Percentiles rank a stretch among this genome's conserved stretches.
Evolutionary conservation across 53 echinoderm and acorn worm species (phyloP).

Genomic region (Actinopyga echinites): DNA sequence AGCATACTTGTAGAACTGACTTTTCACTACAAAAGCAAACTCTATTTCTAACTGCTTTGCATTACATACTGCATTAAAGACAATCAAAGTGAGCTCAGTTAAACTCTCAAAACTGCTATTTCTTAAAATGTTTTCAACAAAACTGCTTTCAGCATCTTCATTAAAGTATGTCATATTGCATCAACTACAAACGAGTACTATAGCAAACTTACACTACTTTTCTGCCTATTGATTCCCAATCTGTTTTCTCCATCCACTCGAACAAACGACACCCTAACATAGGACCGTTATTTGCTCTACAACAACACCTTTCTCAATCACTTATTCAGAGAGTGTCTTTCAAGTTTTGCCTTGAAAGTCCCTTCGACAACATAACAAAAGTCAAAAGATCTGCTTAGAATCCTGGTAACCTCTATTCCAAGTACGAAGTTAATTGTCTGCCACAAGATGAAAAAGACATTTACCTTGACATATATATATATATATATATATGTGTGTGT

Average conservation of each 20-base stretch:
- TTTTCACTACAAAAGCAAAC: neutral
- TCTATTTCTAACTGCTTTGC: too few relatives aligned
- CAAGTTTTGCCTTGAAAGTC: neutral
- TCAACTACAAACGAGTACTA: neutral
- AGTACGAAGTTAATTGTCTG: too few relatives aligned
- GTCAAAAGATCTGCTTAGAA: slow-evolving; percentile 6
- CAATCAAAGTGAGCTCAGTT: too few relatives aligned
- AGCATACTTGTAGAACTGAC: slow-evolving; percentile 12
- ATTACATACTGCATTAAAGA: too few relatives aligned
- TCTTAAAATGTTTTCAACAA: neutral
- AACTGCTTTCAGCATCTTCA: neutral
- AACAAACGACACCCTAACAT: neutral
- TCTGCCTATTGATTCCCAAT: neutral
- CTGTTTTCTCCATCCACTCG: neutral
- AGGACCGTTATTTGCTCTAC: neutral
- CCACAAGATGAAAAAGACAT: too few relatives aligned
- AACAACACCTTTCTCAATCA: neutral
- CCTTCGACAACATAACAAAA: slow-evolving; percentile 12
- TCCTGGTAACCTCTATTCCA: slow-evolving; percentile 12
- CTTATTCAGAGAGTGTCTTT: neutral
- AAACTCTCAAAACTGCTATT: neutral
- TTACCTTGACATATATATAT: too few relatives aligned
- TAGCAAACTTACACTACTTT: neutral
- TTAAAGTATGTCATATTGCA: neutral
- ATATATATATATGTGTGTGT: too few relatives aligned